Evolutionary conservation across 2,113 vertebrate genomes (phyloP), one percentile per base, ranked within the genome.

Genomic region (Rynchops niger): DNA sequence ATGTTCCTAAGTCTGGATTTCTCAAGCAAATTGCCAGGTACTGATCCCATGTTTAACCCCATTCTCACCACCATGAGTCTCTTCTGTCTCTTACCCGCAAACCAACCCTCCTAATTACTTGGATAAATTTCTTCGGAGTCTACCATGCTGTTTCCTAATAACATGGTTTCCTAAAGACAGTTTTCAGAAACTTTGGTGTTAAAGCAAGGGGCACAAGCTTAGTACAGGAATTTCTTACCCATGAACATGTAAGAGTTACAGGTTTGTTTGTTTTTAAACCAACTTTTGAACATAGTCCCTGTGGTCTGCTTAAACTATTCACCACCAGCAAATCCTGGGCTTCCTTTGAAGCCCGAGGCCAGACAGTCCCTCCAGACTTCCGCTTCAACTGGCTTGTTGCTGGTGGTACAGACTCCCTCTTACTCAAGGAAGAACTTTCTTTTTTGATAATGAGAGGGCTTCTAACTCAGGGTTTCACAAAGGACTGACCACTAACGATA

Each of bases 181-280:
- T 74, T 90, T 87, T 82, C 81, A 91, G 78, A 82, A 85, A 49
- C 38, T 63, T 67, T 25, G 18, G 32, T 38, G 9, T 42, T 89
- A 77, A 90, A 89, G 65, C 20, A 86, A 85, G 22, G 32, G 23
- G 34, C 53, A 72, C 30, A 56, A 34, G 26, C 47, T 88, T 78
- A 40, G n/a, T n/a, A n/a, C 45, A 73, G 82, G 63, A 76, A 80
- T 73, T 90, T 86, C 85, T 95, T 87, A 76, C 26, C 40, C 52
- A 6, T n/a, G 62, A 85, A 30, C 62, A 50, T 18, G 43, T n/a
- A 69, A 84, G 73, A 85, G 58, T 66, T 82, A 61, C 26, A 82
- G 62, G 61, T 95, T 93, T 27, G 61, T 87, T 93, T 87, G 47
- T 34, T 96, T 91, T 93, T 25, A 85, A 85, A 82, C 83, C 82